Conservation (phyloP, 2,797 vertebrate genomes). For the Poeciliopsis turneri region DNA sequence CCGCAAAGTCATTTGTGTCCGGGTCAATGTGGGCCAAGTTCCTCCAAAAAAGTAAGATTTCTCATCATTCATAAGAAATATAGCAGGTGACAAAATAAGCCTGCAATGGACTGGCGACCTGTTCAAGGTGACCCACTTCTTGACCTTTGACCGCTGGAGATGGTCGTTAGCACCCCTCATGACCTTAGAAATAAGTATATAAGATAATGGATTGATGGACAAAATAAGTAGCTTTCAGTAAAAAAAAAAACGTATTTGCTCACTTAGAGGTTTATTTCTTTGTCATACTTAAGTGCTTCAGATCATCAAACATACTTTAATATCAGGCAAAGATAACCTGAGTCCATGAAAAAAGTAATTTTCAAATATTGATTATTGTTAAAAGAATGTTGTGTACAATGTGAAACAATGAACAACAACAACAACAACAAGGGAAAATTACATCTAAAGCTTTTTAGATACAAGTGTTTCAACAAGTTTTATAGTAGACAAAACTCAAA, state of each 20-base stretch:
- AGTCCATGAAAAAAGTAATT: background rate
- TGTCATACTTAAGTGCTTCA: background rate
- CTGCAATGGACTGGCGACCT: too few relatives aligned
- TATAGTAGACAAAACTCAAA: background rate
- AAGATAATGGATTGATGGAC: too few relatives aligned
- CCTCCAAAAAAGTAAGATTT: slow-evolving; percentile 94
- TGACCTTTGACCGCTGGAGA: too few relatives aligned
- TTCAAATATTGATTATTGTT: background rate
- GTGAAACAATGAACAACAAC: background rate
- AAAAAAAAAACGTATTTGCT: background rate
- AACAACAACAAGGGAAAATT: background rate
- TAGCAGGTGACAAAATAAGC: background rate
- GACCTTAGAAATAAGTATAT: too few relatives aligned
- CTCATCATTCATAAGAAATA: background rate
- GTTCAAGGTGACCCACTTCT: too few relatives aligned
- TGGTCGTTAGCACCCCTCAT: too few relatives aligned
- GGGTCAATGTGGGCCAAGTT: slow-evolving; percentile 97
- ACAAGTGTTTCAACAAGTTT: background rate
- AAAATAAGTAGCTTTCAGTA: background rate
- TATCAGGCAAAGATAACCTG: background rate
- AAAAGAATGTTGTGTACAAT: background rate
- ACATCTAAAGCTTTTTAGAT: background rate
- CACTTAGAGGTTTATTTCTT: background rate
- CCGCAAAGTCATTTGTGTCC: slow-evolving; percentile 96
- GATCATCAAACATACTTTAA: background rate